phyloP scores from a whole-genome alignment of 2,113 vertebrate genomes.

The Columba livia region DNA sequence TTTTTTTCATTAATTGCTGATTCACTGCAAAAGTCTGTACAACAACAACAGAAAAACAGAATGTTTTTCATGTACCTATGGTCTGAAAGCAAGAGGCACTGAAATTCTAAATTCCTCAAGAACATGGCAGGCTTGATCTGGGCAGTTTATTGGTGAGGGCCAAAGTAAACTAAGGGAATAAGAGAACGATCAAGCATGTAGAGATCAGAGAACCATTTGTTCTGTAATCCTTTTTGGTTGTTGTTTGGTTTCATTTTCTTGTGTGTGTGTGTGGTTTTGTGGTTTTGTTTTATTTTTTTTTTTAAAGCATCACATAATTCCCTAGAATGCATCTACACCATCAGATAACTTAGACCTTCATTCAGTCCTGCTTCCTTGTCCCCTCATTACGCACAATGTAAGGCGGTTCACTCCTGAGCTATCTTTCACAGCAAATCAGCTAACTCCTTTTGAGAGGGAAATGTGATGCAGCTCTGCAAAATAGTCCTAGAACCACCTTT shows the following conservation, averaged over 20 bases:
- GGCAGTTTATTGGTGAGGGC: background rate
- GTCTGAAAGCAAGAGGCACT: background rate
- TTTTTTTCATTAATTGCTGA: background rate
- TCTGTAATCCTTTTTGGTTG: background rate
- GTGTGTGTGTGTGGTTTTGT: background rate
- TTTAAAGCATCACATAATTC: background rate
- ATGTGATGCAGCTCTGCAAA: background rate
- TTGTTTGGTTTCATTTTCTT: no score
- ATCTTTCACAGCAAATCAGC: background rate
- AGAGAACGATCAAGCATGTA: background rate
- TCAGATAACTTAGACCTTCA: background rate
- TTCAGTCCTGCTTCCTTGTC: background rate
- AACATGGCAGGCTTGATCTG: background rate
- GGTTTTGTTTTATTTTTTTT: background rate
- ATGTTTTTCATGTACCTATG: background rate
- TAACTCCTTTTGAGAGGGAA: background rate
- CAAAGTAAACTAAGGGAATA: background rate
- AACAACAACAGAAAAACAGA: background rate
- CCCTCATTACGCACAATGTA: background rate
- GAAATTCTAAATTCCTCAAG: background rate
- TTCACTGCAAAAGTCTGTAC: background rate
- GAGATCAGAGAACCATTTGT: background rate
- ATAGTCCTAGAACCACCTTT: background rate
- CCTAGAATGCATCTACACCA: background rate
- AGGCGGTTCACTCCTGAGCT: background rate